Percentiles rank a stretch among this genome's conserved stretches.
Evolutionary conservation across 1,140 invertebrate genomes (phyloP).

Genomic region (Oppia nitens): DNA sequence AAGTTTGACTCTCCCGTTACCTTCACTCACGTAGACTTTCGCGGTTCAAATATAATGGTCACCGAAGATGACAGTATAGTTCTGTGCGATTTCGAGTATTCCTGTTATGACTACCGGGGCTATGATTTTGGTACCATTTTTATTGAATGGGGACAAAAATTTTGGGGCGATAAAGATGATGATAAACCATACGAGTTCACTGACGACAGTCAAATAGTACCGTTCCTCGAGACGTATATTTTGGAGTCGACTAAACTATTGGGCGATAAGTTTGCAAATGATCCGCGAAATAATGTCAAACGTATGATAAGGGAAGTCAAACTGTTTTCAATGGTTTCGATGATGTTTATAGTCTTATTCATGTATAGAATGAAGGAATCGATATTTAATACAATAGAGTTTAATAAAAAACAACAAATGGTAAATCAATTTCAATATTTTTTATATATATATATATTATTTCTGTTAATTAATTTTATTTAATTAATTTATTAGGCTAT

Average conservation of each 20-base stretch:
- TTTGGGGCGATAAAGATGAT: not conserved
- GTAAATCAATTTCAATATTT: too few relatives aligned
- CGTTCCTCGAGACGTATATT: not conserved
- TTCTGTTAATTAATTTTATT: too few relatives aligned
- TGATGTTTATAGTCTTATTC: not conserved
- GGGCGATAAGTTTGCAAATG: not conserved
- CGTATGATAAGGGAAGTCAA: not conserved
- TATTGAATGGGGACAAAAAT: not conserved
- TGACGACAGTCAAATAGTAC: not conserved
- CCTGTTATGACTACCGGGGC: not conserved
- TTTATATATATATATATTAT: too few relatives aligned
- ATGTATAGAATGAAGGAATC: too few relatives aligned
- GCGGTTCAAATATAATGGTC: conserved; percentile 1
- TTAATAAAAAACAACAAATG: too few relatives aligned
- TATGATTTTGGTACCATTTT: conserved; percentile 2
- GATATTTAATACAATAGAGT: too few relatives aligned
- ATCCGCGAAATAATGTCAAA: not conserved
- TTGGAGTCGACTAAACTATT: not conserved
- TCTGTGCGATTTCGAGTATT: conserved; percentile 2
- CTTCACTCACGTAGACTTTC: conserved; percentile 4
- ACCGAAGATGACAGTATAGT: not conserved
- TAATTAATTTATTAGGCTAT: too few relatives aligned
- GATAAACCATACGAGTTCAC: not conserved
- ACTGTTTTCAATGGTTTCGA: not conserved
- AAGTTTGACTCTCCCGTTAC: not conserved